These are phyloP conservation scores for Asbolus verrucosus DNA, from an alignment of 1,140 invertebrate genomes.

Conservation along the genomic window DNA sequence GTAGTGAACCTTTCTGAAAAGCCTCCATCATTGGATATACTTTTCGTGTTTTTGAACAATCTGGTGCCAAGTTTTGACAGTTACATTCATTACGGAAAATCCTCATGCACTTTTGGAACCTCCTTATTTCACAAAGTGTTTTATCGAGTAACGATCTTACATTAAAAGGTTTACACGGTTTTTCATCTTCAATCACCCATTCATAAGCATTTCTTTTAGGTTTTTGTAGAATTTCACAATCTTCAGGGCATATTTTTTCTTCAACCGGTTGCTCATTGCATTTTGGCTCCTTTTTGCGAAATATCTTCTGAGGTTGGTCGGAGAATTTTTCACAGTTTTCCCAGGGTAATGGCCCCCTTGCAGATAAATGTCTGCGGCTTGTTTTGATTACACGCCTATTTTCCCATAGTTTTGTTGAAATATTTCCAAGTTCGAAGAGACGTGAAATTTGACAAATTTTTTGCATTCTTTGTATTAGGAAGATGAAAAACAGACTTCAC, in stretches of 20 bases:
- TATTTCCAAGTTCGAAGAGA: slow-evolving; percentile 9
- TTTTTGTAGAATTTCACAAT: neutral
- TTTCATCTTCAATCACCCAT: slow-evolving; percentile 16
- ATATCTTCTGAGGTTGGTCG: neutral
- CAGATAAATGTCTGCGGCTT: too few species aligned
- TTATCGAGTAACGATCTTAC: slow-evolving; percentile 43
- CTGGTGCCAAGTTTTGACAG: slow-evolving; percentile 37
- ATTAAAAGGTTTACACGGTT: slow-evolving; percentile 43
- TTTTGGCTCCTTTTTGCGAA: neutral
- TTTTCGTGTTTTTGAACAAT: slow-evolving; percentile 1
- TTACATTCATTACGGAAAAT: slow-evolving; percentile 12
- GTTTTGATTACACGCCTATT: too few species aligned
- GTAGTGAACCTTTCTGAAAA: slow-evolving; percentile 34
- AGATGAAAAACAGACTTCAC: slow-evolving; percentile 24
- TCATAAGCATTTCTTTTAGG: slow-evolving; percentile 18
- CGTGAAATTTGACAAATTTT: neutral
- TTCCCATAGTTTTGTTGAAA: neutral
- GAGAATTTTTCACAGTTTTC: neutral
- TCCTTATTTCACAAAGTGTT: slow-evolving; percentile 41
- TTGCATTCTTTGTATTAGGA: slow-evolving; percentile 1
- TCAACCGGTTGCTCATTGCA: too few species aligned
- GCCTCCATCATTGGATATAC: slow-evolving; percentile 49
- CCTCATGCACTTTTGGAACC: slow-evolving; percentile 43
- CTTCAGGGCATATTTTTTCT: neutral
- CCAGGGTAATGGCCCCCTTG: neutral